These are phyloP conservation scores for Tubulanus polymorphus DNA, from an alignment of 2,888 invertebrate species.

Conservation along the genomic window DNA sequence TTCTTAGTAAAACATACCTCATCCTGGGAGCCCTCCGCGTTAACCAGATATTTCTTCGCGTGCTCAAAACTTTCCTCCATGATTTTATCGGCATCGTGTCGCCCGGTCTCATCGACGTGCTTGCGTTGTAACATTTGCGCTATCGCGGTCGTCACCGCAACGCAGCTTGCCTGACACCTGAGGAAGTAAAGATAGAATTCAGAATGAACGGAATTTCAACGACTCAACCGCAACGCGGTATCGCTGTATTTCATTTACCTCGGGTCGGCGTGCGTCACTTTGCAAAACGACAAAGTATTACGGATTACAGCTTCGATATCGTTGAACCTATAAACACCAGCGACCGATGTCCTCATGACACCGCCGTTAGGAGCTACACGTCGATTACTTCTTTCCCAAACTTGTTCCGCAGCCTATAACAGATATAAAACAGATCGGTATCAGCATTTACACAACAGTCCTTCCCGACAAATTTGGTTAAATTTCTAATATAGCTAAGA, in stretches of 20 bases:
- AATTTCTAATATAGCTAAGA: too few relatives aligned
- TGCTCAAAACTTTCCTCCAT: slow-evolving; percentile 35
- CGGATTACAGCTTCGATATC: slow-evolving; percentile 40
- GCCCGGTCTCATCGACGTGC: slow-evolving; percentile 35
- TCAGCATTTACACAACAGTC: too few relatives aligned
- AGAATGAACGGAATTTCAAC: too few relatives aligned
- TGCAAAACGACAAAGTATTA: slow-evolving; percentile 40
- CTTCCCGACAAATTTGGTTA: too few relatives aligned
- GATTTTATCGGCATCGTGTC: slow-evolving; percentile 33
- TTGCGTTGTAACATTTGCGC: slow-evolving; percentile 32
- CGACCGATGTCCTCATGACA: slow-evolving; percentile 37
- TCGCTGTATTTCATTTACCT: slow-evolving; percentile 22
- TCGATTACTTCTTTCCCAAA: slow-evolving; percentile 36
- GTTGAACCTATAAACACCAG: slow-evolving; percentile 39
- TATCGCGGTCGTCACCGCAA: slow-evolving; percentile 41
- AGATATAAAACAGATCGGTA: too few relatives aligned
- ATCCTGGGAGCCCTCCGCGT: slow-evolving; percentile 20
- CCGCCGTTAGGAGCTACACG: slow-evolving; percentile 39
- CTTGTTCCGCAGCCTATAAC: slow-evolving; percentile 40
- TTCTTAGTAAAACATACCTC: slow-evolving; percentile 24
- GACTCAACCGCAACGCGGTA: too few relatives aligned
- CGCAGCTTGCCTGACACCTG: slow-evolving; percentile 48
- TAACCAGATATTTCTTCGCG: slow-evolving; percentile 26
- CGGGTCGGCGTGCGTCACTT: slow-evolving; percentile 40
- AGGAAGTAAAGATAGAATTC: too few relatives aligned